Conservation (phyloP, 2,113 vertebrate species). For the Clinocottus analis region DNA sequence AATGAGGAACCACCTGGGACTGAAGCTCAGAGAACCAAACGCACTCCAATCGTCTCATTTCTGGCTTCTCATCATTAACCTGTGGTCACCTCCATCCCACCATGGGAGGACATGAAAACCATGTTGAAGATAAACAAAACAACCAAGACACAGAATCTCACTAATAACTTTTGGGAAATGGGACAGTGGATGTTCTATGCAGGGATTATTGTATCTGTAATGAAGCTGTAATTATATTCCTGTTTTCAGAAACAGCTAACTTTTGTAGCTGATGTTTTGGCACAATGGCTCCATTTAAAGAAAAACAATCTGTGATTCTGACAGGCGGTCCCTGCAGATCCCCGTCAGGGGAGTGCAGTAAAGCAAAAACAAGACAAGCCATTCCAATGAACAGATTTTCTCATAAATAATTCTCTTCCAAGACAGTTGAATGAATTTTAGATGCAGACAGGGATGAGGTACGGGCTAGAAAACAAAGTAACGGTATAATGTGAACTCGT, state of each 20-base stretch:
- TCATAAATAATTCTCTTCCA: constrained; percentile 83
- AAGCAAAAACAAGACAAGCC: constrained; percentile 74
- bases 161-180: constrained; percentile 73
- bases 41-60: constrained; percentile 47
- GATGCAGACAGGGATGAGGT: constrained; percentile 66
- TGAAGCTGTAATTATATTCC: constrained; percentile 68
- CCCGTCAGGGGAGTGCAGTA: constrained; percentile 61
- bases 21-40: constrained; percentile 53
- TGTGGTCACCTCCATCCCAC: constrained; percentile 61
- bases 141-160: constrained; percentile 58
- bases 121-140: constrained; percentile 70
- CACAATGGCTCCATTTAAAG: constrained; percentile 36
- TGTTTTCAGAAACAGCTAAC: constrained; percentile 51
- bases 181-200: constrained; percentile 51
- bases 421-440: constrained; percentile 74
- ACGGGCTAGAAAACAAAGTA: constrained; percentile 72
- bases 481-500: constrained; percentile 49
- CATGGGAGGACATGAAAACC: constrained; percentile 72
- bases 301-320: constrained; percentile 54
- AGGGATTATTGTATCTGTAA: constrained; percentile 63
- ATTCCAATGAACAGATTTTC: constrained; percentile 77
- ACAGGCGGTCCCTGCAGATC: constrained; percentile 71
- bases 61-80: constrained; percentile 79
- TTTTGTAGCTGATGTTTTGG: constrained; percentile 57
- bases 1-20: constrained; percentile 65